Evolutionary conservation across 2,797 vertebrate genomes (phyloP), one percentile per base, ranked within the genome.

Genomic region (Trematomus bernacchii): DNA sequence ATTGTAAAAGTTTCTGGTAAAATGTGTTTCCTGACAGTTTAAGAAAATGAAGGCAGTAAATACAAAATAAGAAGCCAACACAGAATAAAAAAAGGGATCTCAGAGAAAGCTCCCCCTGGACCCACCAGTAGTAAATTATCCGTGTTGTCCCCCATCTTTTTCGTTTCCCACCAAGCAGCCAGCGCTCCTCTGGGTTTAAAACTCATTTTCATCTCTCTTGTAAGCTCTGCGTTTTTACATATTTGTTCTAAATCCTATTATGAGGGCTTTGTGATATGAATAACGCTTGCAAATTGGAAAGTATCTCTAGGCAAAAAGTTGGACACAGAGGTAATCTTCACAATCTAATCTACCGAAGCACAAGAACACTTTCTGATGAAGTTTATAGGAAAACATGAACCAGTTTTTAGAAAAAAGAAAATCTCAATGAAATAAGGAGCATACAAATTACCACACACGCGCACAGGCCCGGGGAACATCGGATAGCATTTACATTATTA

Each of bases 181-280:
- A 77, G 70, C 9, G n/a, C 74, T 94, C 93, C 91, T 92, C 84
- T 90, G 93, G 92, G 93, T 85, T 87, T 93, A 85, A 93, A 93
- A 93, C 91, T 94, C 78, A 93, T 94, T 94, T 93, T 91, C 91
- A 85, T 93, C 90, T 90, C 84, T 91, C 90, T 89, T 92, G 91
- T 92, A 93, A 92, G 89, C 90, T 85, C 86, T 76, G 68, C 68
- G 66, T 88, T 94, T 92, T 91, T 91, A 93, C 92, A 92, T 93
- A 93, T 94, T 94, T 93, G 91, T 87, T 92, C 83, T 89, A 91
- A 93, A 94, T 92, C 90, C 90, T 92, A 93, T 94, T 93, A 94
- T 90, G 88, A 90, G 89, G 90, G 87, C 86, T 89, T 89, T 91
- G 90, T 91, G 91, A 90, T 91, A 89, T 92, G 91, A 93, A 92